Base-by-base conservation (phyloP, 1,140 invertebrate genomes). In the Sinella curviseta region DNA sequence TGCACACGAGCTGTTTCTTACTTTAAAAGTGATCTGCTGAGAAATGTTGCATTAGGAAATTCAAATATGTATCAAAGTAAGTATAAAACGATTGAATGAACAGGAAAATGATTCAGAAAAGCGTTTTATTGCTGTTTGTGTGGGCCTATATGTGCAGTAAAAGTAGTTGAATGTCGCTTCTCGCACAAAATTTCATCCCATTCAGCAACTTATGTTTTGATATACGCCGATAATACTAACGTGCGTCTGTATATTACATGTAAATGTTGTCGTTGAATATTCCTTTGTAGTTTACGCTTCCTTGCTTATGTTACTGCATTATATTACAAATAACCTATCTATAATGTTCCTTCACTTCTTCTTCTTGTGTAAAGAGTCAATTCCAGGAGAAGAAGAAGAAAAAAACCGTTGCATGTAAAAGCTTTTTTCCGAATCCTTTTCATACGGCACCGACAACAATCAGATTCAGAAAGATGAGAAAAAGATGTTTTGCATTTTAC, bases 401-500 rank as follows among this genome's bases (percentile, higher is more conserved):
- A n/a, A 48, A 65, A 65, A 65, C 24, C 57, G 24, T 65, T 65
- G 57, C 16, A 65, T 65, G 57, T 65, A 65, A 65, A 65, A 65
- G 57, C 14, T 65, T 65, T 65, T 20, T 8, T 48, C 20, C 24
- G 14, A 65, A 70, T 31, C 65, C 30, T 31, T 2, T 70, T n/a
- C 26, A 31, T 31, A 70, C 8, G 31, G 31, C 20, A 48, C 8
- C 24, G 65, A 70, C 65, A 70, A 70, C 65, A 70, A 70, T 33
- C 65, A 70, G 57, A 65, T 26, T 26, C 57, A 16, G 14, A 48
- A 48, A 48, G 24, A 70, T 70, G 30, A 70, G 31, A 33, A 70
- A 70, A 70, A 31, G 65, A 70, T 70, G 65, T 33, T 70, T 70
- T 70, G 65, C 65, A 70, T 70, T 70, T 65, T 26, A 65, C 57